phyloP scores from a whole-genome alignment of 1,140 invertebrate species.

The Leptonema lineaticorne region DNA sequence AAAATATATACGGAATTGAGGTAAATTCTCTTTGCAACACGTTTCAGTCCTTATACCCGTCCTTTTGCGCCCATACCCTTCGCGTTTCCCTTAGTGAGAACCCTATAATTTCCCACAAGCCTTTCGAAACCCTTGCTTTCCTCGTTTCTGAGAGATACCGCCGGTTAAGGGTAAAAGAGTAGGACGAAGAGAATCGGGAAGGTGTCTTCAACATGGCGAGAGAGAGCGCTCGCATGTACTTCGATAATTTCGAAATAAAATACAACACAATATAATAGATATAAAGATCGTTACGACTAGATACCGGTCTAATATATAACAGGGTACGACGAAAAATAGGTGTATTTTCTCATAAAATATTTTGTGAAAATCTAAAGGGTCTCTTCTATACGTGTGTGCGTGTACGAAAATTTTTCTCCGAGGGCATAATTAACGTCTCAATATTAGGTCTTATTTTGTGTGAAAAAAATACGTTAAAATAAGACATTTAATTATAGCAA shows the following conservation, averaged over 20 bases:
- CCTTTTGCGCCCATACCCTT: not conserved
- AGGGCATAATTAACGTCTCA: too few relatives aligned
- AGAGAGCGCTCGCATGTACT: conserved; percentile 26
- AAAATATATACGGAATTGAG: conserved; percentile 1
- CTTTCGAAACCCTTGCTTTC: conserved; percentile 38
- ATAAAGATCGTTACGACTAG: conserved; percentile 40
- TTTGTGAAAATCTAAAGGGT: too few relatives aligned
- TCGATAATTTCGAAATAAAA: conserved; percentile 42
- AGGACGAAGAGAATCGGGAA: conserved; percentile 13
- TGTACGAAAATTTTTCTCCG: too few relatives aligned
- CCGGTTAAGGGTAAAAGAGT: not conserved
- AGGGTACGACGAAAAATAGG: conserved; percentile 8
- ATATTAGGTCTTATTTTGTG: too few relatives aligned
- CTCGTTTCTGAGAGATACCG: conserved; percentile 2
- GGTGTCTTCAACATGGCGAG: conserved; percentile 27
- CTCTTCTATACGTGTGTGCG: too few relatives aligned
- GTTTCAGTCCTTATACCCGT: conserved; percentile 19
- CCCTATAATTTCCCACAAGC: conserved; percentile 38
- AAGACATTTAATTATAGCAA: too few relatives aligned
- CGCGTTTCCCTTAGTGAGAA: conserved; percentile 26
- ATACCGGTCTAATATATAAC: conserved; percentile 39
- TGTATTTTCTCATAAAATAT: not conserved
- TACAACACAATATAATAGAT: conserved; percentile 41
- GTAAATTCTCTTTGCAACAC: conserved; percentile 14
- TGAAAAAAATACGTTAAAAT: too few relatives aligned